A percentile compares a stretch with the other conserved stretches of the same genome.
Evolutionary conservation across 2,113 vertebrate genomes (phyloP).

Genomic region (Dendrocopos noguchii): DNA sequence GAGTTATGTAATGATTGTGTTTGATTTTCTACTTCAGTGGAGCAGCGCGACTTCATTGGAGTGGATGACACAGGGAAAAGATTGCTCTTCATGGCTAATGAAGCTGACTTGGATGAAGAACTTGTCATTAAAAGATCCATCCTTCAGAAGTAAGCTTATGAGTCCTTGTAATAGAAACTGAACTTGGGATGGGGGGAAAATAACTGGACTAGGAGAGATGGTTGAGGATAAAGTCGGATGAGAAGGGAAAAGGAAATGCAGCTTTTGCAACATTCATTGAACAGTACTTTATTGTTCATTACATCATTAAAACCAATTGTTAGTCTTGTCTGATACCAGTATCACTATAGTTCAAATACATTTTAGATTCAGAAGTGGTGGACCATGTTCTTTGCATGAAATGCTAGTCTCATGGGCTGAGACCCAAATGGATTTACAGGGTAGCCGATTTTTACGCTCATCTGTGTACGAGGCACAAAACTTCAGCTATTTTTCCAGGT

Average conservation of each 20-base stretch:
- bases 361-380: neutral
- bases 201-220: neutral
- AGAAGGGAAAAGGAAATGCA: neutral
- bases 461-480: neutral
- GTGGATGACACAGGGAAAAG: constrained; percentile 92
- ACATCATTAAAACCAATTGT: neutral
- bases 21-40: constrained; percentile 82
- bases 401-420: neutral
- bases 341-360: neutral
- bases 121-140: constrained; percentile 92
- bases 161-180: constrained; percentile 45
- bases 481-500: neutral
- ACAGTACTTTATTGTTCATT: neutral
- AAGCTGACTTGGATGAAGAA: constrained; percentile 96
- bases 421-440: neutral
- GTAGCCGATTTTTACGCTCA: neutral
- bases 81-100: constrained; percentile 97
- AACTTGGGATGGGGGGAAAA: neutral
- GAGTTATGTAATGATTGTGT: constrained; percentile 43
- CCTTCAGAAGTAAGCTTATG: constrained; percentile 89
- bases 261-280: neutral
- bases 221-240: neutral
- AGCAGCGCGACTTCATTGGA: constrained; percentile 97
- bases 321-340: neutral
- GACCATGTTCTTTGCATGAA: neutral